A percentile compares a stretch with the other conserved stretches of the same genome.
These are phyloP conservation scores for Aphis craccivora DNA, from an alignment of 1,140 invertebrate species.

Conservation along the genomic window DNA sequence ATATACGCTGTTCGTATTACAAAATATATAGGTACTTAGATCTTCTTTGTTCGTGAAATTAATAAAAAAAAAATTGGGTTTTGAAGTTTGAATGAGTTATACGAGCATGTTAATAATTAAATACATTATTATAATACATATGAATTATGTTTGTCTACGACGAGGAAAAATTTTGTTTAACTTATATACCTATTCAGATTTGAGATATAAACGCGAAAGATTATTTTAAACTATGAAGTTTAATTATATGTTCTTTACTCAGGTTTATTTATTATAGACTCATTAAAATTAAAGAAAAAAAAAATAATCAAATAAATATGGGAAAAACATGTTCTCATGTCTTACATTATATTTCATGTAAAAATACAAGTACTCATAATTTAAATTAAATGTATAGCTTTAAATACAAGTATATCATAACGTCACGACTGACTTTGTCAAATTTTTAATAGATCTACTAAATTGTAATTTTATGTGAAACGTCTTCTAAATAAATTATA, in stretches of 20 bases:
- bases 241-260: background rate
- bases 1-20: background rate
- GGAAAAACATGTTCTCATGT: background rate
- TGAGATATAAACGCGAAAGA: background rate
- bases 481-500: too few species aligned
- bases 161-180: background rate
- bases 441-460: too few species aligned
- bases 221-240: background rate
- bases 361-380: background rate
- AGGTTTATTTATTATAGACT: background rate
- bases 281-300: background rate
- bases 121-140: background rate
- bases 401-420: too few species aligned
- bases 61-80: background rate
- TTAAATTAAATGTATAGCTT: too few species aligned
- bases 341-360: background rate
- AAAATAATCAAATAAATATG: background rate
- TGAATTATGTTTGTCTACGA: background rate
- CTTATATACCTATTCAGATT: background rate
- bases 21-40: background rate
- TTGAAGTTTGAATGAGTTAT: background rate
- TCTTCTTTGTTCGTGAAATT: background rate
- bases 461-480: too few species aligned
- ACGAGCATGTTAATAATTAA: slow-evolving; percentile 5
- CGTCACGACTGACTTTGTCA: too few species aligned